These are phyloP conservation scores for Hemicrepidius hirtus DNA, from an alignment of 2,888 invertebrate genomes.

Conservation along the genomic window DNA sequence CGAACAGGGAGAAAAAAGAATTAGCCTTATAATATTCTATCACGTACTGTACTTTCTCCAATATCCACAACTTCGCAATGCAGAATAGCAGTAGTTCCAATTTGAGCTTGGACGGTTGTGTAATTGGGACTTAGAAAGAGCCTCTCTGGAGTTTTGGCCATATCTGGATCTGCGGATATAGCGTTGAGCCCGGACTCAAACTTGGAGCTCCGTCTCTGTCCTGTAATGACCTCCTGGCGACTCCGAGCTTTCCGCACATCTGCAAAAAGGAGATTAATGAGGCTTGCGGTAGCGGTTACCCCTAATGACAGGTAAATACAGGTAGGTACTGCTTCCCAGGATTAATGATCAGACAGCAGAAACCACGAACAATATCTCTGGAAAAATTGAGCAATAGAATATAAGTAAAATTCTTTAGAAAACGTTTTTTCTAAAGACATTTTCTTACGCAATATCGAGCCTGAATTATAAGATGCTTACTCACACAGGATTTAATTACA, in stretches of 20 bases:
- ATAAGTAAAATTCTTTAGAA: neutral
- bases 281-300: conserved; percentile 25
- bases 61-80: conserved; percentile 80
- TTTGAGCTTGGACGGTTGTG: conserved; percentile 79
- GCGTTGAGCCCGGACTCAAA: conserved; percentile 44
- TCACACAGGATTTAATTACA: too few species aligned
- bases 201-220: conserved; percentile 49
- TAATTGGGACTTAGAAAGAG: conserved; percentile 78
- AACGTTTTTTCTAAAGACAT: too few species aligned
- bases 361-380: neutral
- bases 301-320: conserved; percentile 37
- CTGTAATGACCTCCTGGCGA: conserved; percentile 42
- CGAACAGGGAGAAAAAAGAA: neutral
- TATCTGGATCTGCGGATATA: conserved; percentile 37
- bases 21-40: neutral
- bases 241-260: conserved; percentile 40
- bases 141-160: conserved; percentile 36
- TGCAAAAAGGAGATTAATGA: conserved; percentile 44
- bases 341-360: conserved; percentile 13
- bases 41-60: conserved; percentile 78
- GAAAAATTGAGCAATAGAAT: neutral
- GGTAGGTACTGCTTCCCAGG: conserved; percentile 15
- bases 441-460: too few species aligned
- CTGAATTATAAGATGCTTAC: too few species aligned
- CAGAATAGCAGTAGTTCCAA: conserved; percentile 77